Conservation (phyloP, 2,113 vertebrate genomes). For the Prunella himalayana region DNA sequence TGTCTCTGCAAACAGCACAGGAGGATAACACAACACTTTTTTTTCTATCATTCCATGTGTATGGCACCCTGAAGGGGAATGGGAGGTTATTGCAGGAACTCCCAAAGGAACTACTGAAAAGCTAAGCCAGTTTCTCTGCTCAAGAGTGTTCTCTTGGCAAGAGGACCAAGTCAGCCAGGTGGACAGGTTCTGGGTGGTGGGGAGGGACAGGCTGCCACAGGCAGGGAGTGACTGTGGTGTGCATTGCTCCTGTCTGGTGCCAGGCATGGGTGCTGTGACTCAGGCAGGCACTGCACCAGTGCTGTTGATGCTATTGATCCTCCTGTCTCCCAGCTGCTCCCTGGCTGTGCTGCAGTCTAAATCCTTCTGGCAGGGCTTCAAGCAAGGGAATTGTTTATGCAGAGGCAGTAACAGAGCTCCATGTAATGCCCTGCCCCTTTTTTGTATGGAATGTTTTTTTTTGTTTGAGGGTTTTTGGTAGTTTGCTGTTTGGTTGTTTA, state of each 20-base stretch:
- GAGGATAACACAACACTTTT: not conserved
- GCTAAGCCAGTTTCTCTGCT: not conserved
- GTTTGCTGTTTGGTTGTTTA: not conserved
- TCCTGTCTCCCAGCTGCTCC: not conserved
- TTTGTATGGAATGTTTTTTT: not conserved
- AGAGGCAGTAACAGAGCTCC: not conserved
- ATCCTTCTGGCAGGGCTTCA: not conserved
- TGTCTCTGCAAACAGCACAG: not conserved
- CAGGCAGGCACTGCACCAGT: not conserved
- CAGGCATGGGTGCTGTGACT: not conserved
- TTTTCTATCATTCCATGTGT: too few species aligned
- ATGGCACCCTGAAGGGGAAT: not conserved
- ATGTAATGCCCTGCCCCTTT: rapidly evolving
- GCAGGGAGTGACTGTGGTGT: rapidly evolving
- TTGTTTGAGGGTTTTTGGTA: not conserved
- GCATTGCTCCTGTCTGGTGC: rapidly evolving
- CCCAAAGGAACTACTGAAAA: not conserved
- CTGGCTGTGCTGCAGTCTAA: not conserved
- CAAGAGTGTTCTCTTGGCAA: not conserved
- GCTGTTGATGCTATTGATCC: not conserved
- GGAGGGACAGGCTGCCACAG: too few species aligned
- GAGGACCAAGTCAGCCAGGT: not conserved
- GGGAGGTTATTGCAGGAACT: not conserved
- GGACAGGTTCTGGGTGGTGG: not conserved
- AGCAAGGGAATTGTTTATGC: not conserved